phyloP scores from a whole-genome alignment of 1,140 invertebrate species.

The Arion vulgaris region DNA sequence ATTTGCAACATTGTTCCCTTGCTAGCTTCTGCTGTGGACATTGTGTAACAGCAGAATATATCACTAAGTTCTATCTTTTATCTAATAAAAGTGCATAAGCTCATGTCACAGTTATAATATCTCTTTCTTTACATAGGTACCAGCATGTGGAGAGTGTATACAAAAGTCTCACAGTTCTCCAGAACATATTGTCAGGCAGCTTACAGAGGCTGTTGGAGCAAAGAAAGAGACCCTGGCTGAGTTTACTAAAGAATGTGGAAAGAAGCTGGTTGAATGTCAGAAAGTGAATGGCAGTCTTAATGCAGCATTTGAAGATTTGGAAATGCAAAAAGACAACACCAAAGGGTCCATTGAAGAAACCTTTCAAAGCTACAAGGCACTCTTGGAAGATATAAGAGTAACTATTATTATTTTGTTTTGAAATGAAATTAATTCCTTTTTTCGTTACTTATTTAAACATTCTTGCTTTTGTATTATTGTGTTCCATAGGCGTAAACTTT shows the following conservation, averaged over 20 bases:
- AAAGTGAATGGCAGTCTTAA: constrained; percentile 82
- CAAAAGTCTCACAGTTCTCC: constrained; percentile 89
- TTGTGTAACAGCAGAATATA: no score
- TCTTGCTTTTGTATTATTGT: no score
- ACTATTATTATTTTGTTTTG: no score
- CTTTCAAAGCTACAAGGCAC: constrained; percentile 84
- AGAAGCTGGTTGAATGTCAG: constrained; percentile 82
- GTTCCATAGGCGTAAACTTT: no score
- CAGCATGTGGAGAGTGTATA: constrained; percentile 81
- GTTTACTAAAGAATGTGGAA: constrained; percentile 81
- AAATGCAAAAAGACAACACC: constrained; percentile 88
- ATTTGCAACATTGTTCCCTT: no score
- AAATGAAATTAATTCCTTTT: no score
- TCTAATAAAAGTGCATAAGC: no score
- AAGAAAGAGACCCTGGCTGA: constrained; percentile 83
- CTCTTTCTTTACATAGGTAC: background rate
- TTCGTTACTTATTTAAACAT: no score
- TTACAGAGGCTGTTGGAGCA: constrained; percentile 71
- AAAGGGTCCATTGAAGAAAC: constrained; percentile 87
- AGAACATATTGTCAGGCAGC: constrained; percentile 85
- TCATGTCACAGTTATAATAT: background rate
- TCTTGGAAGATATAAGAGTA: constrained; percentile 82
- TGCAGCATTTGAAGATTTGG: constrained; percentile 86
- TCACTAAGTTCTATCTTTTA: no score
- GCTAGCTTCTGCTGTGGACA: no score